Evolutionary conservation across 2,113 vertebrate species (phyloP), one percentile per base, ranked within the genome.

Genomic region (Serinus canaria): DNA sequence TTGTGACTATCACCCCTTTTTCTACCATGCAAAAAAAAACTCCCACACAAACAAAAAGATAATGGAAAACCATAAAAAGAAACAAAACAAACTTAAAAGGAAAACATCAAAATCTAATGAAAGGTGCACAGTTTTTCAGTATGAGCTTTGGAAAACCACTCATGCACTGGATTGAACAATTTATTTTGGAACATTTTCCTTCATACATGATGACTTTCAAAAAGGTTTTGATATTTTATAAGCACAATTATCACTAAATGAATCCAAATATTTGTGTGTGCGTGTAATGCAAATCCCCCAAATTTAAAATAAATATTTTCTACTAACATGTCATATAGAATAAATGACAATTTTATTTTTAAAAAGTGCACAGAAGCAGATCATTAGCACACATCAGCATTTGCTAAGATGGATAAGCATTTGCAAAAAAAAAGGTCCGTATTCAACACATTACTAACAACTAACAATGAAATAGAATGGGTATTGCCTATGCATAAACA

Each of bases 201-300:
- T 68, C 35, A 20, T 23, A 49, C 9, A 9, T 17, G 25, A 72
- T 64, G 35, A 47, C 21, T 66, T 95, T 67, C 39, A 15, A 28
- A 90, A 82, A 33, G 2, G 10, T 69, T 90, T 86, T 52, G 30
- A 5, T 70, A 14, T 31, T 64, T 84, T 76, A 5, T 43, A 46
- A 70, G 67, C 23, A 50, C 17, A 59, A n/a, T 30, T 23, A 68
- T 11, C 77, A 63, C 21, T 68, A 73, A 73, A 83, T 15, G 2
- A 69, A 66, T 37, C 46, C 10, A 78, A 70, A 69, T 60, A 52
- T 25, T 52, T 44, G 17, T 62, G 14, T 43, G 20, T 43, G 16
- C n/a, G 13, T 47, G 21, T 59, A 68, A 68, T 6, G 19, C 6
- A 59, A 69, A 4, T 0, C 0, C 1, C 2, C 2, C 4, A 10